Conservation (phyloP, 2,797 vertebrate genomes). For the Ctenopoma multispine region DNA sequence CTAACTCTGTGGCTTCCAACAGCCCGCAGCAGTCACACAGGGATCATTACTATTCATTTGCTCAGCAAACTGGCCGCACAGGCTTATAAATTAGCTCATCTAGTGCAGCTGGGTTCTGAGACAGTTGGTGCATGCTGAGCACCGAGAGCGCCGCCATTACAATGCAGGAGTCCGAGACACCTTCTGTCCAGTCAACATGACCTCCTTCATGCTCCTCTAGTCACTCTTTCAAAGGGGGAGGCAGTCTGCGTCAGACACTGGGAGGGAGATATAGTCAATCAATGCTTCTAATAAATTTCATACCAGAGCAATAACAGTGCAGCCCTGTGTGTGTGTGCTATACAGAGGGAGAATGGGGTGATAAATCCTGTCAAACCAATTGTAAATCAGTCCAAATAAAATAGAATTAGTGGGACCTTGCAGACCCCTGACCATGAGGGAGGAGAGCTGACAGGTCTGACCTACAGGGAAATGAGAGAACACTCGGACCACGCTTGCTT, state of each 20-base stretch:
- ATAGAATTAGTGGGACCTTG: slow-evolving; percentile 73
- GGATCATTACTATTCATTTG: slow-evolving; percentile 85
- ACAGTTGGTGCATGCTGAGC: slow-evolving; percentile 64
- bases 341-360: slow-evolving; percentile 40
- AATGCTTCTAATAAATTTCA: slow-evolving; percentile 72
- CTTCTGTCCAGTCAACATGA: slow-evolving; percentile 68
- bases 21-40: slow-evolving; percentile 75
- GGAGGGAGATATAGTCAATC: slow-evolving; percentile 40
- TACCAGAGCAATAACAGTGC: slow-evolving; percentile 44
- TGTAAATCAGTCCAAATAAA: slow-evolving; percentile 77
- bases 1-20: slow-evolving; percentile 52
- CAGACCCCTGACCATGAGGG: slow-evolving; percentile 63
- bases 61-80: slow-evolving; percentile 78
- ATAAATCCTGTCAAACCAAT: slow-evolving; percentile 71
- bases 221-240: slow-evolving; percentile 30
- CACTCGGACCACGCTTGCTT: slow-evolving; percentile 56
- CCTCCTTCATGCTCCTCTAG: slow-evolving; percentile 55
- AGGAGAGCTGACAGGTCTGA: slow-evolving; percentile 70
- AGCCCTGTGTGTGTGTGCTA: slow-evolving; percentile 44
- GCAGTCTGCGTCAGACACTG: neutral
- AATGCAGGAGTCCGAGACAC: slow-evolving; percentile 49
- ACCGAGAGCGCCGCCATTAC: slow-evolving; percentile 61
- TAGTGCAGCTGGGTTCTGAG: slow-evolving; percentile 69
- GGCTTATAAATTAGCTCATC: slow-evolving; percentile 76
- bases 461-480: slow-evolving; percentile 74